Percentiles rank a stretch among this genome's conserved stretches.
Conservation (phyloP, 2,113 vertebrate species). For the Pseudonaja textilis region DNA sequence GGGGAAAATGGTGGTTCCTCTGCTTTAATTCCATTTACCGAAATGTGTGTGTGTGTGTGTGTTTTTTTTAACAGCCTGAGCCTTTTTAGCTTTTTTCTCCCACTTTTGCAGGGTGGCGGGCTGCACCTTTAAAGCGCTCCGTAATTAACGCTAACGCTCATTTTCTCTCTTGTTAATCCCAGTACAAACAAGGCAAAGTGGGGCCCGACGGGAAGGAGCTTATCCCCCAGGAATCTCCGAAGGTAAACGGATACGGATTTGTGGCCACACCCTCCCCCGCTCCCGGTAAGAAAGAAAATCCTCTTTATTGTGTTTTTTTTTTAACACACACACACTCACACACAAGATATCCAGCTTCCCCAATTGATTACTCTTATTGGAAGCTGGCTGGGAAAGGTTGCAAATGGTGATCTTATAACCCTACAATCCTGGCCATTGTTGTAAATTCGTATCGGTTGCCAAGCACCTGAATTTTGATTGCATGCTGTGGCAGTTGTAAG, state of each 20-base stretch:
- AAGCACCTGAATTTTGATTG: too few relatives aligned
- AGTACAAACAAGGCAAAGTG: constrained; percentile 98
- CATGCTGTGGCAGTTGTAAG: too few relatives aligned
- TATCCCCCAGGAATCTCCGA: constrained; percentile 91
- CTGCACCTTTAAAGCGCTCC: background rate
- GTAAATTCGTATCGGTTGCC: too few relatives aligned
- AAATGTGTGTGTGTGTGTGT: background rate
- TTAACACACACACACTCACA: background rate
- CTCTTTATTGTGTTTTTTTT: background rate
- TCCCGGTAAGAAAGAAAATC: constrained; percentile 77
- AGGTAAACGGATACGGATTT: constrained; percentile 91
- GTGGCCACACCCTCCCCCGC: constrained; percentile 88
- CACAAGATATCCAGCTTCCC: too few relatives aligned
- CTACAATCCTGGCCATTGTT: too few relatives aligned
- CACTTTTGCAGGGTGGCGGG: background rate
- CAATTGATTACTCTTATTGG: too few relatives aligned
- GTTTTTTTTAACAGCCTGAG: background rate
- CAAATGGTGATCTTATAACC: too few relatives aligned
- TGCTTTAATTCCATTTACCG: background rate
- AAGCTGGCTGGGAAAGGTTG: background rate
- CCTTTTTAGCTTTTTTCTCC: background rate
- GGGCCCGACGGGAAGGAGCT: constrained; percentile 96
- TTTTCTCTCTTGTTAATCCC: constrained; percentile 13
- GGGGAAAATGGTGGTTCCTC: background rate
- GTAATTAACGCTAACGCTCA: background rate